A percentile compares a stretch with the other conserved stretches of the same genome.
Evolutionary conservation across 2,888 invertebrate species (phyloP).

Genomic region (Eristalis arbustorum): DNA sequence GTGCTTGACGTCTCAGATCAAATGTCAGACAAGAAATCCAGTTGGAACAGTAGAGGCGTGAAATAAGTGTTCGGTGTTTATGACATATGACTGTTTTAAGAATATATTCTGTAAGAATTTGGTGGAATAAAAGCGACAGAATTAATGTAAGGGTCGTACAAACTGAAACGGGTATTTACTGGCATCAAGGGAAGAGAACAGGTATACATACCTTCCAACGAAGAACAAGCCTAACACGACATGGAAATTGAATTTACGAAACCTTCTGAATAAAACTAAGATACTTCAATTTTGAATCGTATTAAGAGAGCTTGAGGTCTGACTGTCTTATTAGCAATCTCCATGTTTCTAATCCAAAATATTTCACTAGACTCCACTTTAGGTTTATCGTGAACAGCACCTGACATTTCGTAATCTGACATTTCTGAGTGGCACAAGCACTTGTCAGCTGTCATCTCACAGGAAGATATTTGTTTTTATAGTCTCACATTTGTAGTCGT

Average conservation of each 20-base stretch:
- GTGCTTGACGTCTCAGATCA: constrained; percentile 1
- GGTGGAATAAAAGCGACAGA: no score
- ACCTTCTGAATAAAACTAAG: no score
- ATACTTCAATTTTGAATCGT: no score
- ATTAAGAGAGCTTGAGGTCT: no score
- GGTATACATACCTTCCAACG: no score
- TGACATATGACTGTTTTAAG: background rate
- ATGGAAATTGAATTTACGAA: no score
- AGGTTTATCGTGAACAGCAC: background rate
- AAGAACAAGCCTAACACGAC: no score
- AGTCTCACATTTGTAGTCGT: background rate
- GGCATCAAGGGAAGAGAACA: no score
- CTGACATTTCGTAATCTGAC: background rate
- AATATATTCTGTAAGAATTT: no score
- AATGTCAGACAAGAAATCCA: background rate
- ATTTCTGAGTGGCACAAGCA: background rate
- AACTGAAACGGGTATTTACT: no score
- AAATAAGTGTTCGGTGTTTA: background rate
- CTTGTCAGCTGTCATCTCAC: background rate
- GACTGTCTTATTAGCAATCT: background rate
- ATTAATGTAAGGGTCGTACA: no score
- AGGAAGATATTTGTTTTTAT: constrained; percentile 22
- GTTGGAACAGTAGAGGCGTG: constrained; percentile 11
- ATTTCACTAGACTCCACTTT: background rate
- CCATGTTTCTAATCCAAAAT: background rate